A percentile compares a stretch with the other conserved stretches of the same genome.
These are phyloP conservation scores for Petrocephalus sullivani DNA, from an alignment of 2,797 vertebrate genomes.

Conservation along the genomic window DNA sequence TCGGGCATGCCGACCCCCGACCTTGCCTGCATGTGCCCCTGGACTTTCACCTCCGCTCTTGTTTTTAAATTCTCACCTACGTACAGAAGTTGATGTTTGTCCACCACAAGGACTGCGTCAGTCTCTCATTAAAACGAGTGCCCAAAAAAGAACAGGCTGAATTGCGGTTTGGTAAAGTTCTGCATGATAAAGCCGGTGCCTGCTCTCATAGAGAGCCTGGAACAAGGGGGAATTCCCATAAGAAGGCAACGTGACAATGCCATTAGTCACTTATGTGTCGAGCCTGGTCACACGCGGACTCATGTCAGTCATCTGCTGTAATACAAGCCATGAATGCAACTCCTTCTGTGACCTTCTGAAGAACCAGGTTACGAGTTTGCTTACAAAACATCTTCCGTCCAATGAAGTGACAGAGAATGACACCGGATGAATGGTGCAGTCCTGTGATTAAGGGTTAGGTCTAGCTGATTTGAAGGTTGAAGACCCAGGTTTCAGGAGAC, in stretches of 20 bases:
- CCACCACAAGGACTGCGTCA: background rate
- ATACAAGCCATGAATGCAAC: background rate
- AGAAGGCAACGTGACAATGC: background rate
- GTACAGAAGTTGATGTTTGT: background rate
- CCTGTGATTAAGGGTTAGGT: background rate
- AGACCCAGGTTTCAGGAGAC: background rate
- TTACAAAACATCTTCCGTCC: background rate
- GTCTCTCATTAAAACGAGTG: background rate
- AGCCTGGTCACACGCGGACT: background rate
- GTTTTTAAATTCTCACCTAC: background rate
- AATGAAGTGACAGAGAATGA: background rate
- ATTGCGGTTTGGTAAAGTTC: background rate
- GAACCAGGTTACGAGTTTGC: background rate
- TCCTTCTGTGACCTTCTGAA: background rate
- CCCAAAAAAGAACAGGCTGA: background rate
- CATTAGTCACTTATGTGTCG: slow-evolving; percentile 20
- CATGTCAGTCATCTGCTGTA: background rate
- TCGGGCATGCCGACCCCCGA: background rate
- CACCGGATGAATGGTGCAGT: background rate
- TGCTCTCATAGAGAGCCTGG: background rate
- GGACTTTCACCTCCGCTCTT: background rate
- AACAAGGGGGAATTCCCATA: background rate
- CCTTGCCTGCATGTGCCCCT: background rate
- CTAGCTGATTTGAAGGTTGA: background rate
- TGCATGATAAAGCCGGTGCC: background rate